Conservation (phyloP, 2,797 vertebrate genomes). For the Vespertilio murinus region DNA sequence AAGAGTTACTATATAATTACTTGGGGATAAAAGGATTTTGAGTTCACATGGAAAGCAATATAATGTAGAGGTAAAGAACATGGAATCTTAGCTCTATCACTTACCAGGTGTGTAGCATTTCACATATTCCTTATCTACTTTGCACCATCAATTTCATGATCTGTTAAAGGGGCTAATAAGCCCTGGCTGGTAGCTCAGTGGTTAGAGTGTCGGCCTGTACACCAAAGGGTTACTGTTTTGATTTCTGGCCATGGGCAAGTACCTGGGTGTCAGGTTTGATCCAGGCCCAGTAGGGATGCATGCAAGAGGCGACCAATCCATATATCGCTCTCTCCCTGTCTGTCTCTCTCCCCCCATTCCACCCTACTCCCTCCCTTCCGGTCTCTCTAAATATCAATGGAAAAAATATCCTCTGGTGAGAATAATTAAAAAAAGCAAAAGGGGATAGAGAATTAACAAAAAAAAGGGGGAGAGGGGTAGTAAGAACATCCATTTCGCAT, state of each 20-base stretch:
- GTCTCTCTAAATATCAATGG: too few species aligned
- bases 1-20: background rate
- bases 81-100: background rate
- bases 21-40: background rate
- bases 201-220: background rate
- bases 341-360: too few species aligned
- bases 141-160: conserved; percentile 25
- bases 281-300: too few species aligned
- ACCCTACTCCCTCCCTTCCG: too few species aligned
- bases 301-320: too few species aligned
- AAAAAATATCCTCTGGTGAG: too few species aligned
- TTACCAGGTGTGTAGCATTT: background rate
- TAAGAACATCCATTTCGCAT: background rate
- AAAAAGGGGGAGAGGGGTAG: background rate
- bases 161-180: background rate
- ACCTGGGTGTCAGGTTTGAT: background rate
- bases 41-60: background rate
- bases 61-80: background rate
- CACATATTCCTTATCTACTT: background rate
- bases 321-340: too few species aligned
- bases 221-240: background rate
- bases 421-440: too few species aligned
- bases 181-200: background rate
- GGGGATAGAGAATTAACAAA: too few species aligned
- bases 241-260: background rate